These are phyloP conservation scores for Hylaeus anthracinus DNA, from an alignment of 1,140 invertebrate genomes.

Conservation along the genomic window DNA sequence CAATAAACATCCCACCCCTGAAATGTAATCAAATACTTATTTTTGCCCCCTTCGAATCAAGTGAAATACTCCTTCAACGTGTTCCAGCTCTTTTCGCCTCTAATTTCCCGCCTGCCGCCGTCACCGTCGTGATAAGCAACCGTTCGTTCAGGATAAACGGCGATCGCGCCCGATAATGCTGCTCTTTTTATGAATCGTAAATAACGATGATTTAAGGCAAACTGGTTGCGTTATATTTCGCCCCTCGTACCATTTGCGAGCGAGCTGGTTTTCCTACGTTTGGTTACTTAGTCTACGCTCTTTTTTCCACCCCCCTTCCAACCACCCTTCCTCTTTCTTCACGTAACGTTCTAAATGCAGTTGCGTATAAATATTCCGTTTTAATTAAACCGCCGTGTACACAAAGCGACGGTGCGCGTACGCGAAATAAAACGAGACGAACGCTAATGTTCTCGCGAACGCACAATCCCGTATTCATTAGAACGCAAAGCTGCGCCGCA, in stretches of 20 bases:
- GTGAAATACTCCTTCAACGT: no score
- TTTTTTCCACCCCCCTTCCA: not conserved
- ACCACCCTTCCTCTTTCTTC: no score
- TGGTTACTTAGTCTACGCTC: not conserved
- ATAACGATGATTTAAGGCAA: conserved; percentile 33
- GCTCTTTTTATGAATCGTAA: conserved; percentile 3
- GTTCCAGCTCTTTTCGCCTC: no score
- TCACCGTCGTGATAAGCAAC: not conserved
- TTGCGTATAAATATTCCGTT: conserved; percentile 45
- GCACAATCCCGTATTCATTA: conserved; percentile 25
- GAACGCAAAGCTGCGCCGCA: not conserved
- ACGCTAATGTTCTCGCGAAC: conserved; percentile 23
- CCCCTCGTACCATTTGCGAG: not conserved
- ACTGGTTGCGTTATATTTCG: not conserved
- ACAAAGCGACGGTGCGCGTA: conserved; percentile 31
- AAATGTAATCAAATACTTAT: no score
- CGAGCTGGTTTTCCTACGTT: not conserved
- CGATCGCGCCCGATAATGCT: not conserved
- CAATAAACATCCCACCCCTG: no score
- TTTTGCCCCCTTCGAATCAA: no score
- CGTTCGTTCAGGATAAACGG: conserved; percentile 4
- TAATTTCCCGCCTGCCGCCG: not conserved
- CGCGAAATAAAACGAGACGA: conserved; percentile 18
- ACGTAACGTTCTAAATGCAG: conserved; percentile 6
- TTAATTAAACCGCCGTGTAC: conserved; percentile 35